phyloP scores from a whole-genome alignment of 2,888 invertebrate species.

The Ophion ellenae region DNA sequence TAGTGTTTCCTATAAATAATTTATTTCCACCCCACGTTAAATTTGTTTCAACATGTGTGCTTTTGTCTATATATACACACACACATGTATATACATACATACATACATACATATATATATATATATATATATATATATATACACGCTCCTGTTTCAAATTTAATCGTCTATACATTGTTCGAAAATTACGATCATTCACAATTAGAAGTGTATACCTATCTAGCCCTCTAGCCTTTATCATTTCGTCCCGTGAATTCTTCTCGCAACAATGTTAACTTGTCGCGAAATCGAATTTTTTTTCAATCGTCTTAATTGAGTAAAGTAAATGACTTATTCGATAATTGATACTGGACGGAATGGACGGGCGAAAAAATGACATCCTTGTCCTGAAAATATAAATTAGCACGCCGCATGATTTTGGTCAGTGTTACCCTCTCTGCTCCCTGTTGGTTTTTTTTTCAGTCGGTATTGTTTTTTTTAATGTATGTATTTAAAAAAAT shows the following conservation, averaged over 20 bases:
- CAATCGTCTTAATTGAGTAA: not conserved
- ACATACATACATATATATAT: constrained; percentile 20
- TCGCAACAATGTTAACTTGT: not conserved
- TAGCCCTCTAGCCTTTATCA: constrained; percentile 30
- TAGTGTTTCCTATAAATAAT: constrained; percentile 39
- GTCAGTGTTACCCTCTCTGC: constrained; percentile 75
- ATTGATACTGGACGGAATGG: constrained; percentile 48
- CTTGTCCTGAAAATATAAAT: constrained; percentile 71
- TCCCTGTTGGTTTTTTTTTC: constrained; percentile 53
- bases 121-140: not conserved
- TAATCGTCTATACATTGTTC: constrained; percentile 68
- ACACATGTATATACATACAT: constrained; percentile 19
- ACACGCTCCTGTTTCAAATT: constrained; percentile 12
- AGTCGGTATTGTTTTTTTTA: constrained; percentile 57
- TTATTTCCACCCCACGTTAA: constrained; percentile 23
- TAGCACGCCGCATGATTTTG: constrained; percentile 80
- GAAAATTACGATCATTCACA: constrained; percentile 61
- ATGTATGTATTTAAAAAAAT: constrained; percentile 22
- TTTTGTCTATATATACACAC: constrained; percentile 1
- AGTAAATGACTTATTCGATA: not conserved
- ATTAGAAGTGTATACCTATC: constrained; percentile 60
- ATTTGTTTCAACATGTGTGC: not conserved
- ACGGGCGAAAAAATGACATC: constrained; percentile 59
- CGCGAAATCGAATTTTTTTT: not conserved
- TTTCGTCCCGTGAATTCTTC: constrained; percentile 61